Evolutionary conservation across 2,888 invertebrate genomes (phyloP), one percentile per base, ranked within the genome.

Genomic region (Cantharis flavilabris): DNA sequence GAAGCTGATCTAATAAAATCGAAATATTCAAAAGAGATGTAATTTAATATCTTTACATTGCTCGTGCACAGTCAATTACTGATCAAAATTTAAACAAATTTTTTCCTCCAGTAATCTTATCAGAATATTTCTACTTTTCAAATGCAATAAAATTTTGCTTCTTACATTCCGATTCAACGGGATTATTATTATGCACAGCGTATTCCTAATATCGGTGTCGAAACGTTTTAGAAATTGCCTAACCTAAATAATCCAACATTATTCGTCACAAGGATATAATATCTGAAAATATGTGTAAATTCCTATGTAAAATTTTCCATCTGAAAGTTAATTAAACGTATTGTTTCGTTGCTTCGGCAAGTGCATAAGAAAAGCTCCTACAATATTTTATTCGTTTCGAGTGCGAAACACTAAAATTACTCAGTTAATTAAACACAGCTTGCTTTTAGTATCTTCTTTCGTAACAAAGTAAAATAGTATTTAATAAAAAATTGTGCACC

Each of bases 1-100:
- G 65, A 65, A 69, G 23, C 70, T 78, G 75, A 78, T 75, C 77
- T 63, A 78, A 78, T 78, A 78, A 75, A 75, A 72, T 72, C 70
- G 65, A 69, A 72, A 67, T 70, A 72, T 78, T 78, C 67, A 72
- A 78, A 77, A 75, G 75, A 75, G 72, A 70, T 70, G 75, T 78
- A 78, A 78, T 78, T 78, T 75, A 78, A 78, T 78, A 78, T 78
- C 70, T 64, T 62, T 72, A 26, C 75, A 75, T 72, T 70, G 72
- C 72, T 77, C 75, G 72, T 78, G 77, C 75, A 77, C 77, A 78
- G 75, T 78, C 75, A 75, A 78, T 78, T 78, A 75, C 33, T 72
- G 75, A 72, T 70, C 72, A 78, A 78, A 78, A 75, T 78, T 78
- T 78, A 78, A 78, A 75, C 77, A 78, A 78, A 75, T 72, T 78